phyloP scores from a whole-genome alignment of 2,888 invertebrate species.

The Drosophila conformis region DNA sequence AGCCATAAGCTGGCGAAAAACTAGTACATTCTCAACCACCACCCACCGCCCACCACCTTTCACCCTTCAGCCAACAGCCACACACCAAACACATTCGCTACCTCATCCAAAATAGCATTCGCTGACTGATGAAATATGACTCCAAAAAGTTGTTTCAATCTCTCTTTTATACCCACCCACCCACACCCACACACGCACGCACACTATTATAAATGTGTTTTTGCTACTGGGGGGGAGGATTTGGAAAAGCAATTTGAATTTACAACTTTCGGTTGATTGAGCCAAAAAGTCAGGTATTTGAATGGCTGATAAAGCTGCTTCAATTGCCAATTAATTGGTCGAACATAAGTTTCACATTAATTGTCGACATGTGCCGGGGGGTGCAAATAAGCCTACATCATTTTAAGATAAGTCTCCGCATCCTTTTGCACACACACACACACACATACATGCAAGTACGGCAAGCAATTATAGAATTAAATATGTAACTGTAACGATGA shows the following conservation, averaged over 20 bases:
- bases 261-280: constrained; percentile 73
- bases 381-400: not conserved
- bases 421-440: not conserved
- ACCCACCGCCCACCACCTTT: not conserved
- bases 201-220: constrained; percentile 1
- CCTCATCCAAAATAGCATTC: constrained; percentile 16
- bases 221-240: not conserved
- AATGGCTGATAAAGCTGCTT: constrained; percentile 16
- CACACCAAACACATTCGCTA: not conserved
- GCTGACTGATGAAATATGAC: constrained; percentile 65
- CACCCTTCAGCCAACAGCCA: not conserved
- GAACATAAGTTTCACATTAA: constrained; percentile 33
- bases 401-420: constrained; percentile 6
- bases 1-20: constrained; percentile 57
- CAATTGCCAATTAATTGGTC: constrained; percentile 39
- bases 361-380: constrained; percentile 9
- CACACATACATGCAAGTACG: not conserved
- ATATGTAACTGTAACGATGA: not conserved
- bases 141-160: constrained; percentile 41
- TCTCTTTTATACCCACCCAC: not conserved
- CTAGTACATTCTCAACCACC: constrained; percentile 6
- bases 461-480: not conserved
- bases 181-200: not conserved
- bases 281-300: constrained; percentile 38
- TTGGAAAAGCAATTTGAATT: constrained; percentile 68